These are phyloP conservation scores for Pantelozetes paolii DNA, from an alignment of 2,888 invertebrate species.

Conservation along the genomic window DNA sequence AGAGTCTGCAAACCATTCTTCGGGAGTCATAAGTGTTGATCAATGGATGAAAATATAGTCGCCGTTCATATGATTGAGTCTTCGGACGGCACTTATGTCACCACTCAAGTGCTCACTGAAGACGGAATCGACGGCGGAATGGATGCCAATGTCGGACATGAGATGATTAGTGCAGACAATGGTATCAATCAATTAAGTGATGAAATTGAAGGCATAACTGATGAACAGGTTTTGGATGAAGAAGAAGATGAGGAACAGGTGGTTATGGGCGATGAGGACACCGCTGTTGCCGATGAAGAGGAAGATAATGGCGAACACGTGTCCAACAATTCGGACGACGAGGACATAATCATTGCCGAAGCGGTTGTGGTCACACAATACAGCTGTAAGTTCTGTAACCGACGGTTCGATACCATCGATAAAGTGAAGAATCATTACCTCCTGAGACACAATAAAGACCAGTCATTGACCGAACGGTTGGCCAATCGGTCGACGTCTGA, in stretches of 20 bases:
- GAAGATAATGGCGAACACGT: background rate
- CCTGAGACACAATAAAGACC: constrained; percentile 15
- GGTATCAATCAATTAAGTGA: background rate
- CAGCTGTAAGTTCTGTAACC: constrained; percentile 39
- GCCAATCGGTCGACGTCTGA: background rate
- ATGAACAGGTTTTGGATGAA: background rate
- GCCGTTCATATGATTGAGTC: constrained; percentile 21
- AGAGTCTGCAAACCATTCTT: too few species aligned
- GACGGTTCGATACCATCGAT: constrained; percentile 26
- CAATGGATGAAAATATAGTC: constrained; percentile 15
- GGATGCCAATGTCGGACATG: background rate
- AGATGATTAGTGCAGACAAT: constrained; percentile 1
- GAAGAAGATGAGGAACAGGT: background rate
- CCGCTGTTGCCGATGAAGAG: background rate
- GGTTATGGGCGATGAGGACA: background rate
- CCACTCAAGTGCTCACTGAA: background rate
- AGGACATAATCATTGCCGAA: constrained; percentile 25
- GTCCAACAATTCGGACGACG: background rate
- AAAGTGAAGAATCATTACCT: constrained; percentile 38
- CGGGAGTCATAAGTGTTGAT: too few species aligned
- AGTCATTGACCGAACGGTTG: background rate
- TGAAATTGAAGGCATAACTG: background rate
- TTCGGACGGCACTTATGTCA: constrained; percentile 8
- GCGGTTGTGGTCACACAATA: constrained; percentile 38
- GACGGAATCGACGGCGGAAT: background rate